Conservation (phyloP, 2,888 invertebrate species). For the Theretra japonica region DNA sequence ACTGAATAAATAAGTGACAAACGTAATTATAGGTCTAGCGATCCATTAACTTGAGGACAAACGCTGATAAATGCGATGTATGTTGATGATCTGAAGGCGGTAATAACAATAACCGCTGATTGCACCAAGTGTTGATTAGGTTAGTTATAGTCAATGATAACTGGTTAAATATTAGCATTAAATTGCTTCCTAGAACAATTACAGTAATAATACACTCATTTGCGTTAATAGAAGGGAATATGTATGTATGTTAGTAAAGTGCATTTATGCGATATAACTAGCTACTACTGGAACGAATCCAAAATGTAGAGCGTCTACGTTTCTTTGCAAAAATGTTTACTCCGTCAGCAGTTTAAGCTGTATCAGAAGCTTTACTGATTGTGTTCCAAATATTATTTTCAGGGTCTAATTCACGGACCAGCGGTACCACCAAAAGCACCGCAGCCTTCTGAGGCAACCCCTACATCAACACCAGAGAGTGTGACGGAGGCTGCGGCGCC, state of each 20-base stretch:
- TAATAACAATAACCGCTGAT: background rate
- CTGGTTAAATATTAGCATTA: background rate
- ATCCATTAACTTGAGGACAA: constrained; percentile 3
- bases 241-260: no score
- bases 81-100: background rate
- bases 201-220: no score
- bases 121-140: background rate
- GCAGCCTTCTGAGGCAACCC: constrained; percentile 42
- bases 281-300: no score
- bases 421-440: constrained; percentile 49
- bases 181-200: background rate
- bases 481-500: constrained; percentile 46
- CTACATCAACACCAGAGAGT: constrained; percentile 42
- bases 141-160: background rate
- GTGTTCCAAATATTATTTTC: constrained; percentile 43
- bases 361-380: background rate
- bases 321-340: no score
- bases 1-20: background rate
- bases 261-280: no score
- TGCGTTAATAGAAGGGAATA: no score
- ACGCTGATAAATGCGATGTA: background rate
- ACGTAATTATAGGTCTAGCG: background rate
- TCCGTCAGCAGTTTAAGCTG: no score
- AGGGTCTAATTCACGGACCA: constrained; percentile 62
- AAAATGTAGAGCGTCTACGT: no score